Percentiles rank a stretch among this genome's conserved stretches.
These are phyloP conservation scores for Dolichotis patagonum DNA, from an alignment of 2,113 vertebrate genomes.

Conservation along the genomic window DNA sequence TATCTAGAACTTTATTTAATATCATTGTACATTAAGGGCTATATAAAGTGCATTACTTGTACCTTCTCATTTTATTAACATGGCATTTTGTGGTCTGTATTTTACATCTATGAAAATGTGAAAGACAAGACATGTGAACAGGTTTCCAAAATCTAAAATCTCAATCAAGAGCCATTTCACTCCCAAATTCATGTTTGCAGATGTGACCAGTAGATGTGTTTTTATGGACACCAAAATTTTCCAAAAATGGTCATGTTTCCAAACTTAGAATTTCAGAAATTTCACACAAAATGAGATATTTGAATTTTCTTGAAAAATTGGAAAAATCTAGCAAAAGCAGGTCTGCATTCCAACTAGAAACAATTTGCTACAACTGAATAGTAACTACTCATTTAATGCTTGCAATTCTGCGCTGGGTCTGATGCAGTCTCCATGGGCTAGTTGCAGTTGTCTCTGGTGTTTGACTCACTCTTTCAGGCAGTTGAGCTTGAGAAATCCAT, in stretches of 20 bases:
- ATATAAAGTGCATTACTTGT: neutral
- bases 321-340: neutral
- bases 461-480: neutral
- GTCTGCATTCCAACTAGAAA: neutral
- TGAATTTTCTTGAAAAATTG: neutral
- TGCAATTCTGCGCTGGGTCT: neutral
- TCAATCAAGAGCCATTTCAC: neutral
- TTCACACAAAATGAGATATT: slow-evolving; percentile 36
- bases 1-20: neutral
- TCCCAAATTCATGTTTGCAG: neutral
- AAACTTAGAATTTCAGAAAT: neutral
- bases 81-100: neutral
- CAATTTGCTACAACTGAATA: neutral
- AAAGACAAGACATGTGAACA: neutral
- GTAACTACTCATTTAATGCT: neutral
- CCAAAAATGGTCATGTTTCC: neutral
- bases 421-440: neutral
- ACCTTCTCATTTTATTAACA: slow-evolving; percentile 34
- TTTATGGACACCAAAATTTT: neutral
- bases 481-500: neutral
- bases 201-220: neutral
- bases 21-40: neutral
- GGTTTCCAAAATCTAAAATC: neutral
- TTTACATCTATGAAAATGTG: slow-evolving; percentile 9
- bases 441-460: neutral